phyloP scores from a whole-genome alignment of 1,140 invertebrate species.

The Eumaeus atala region DNA sequence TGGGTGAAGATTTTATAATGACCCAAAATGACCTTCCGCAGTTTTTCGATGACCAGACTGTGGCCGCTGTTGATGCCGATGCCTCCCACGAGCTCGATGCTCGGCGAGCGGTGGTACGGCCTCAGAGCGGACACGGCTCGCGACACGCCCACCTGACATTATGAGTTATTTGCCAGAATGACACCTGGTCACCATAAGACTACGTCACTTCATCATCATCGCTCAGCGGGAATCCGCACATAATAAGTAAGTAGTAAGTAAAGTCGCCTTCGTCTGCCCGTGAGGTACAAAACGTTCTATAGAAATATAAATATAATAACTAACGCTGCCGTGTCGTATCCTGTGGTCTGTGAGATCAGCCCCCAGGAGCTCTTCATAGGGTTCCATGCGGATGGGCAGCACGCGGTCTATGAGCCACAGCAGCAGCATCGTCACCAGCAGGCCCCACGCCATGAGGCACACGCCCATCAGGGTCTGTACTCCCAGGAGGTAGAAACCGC shows the following conservation, averaged over 20 bases:
- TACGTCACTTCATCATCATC: background rate
- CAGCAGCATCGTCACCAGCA: conserved; percentile 79
- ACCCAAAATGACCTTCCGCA: conserved; percentile 39
- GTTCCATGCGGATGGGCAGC: conserved; percentile 87
- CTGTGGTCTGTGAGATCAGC: conserved; percentile 92
- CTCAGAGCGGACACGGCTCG: conserved; percentile 77
- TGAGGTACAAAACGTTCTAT: no score
- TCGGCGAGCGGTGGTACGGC: conserved; percentile 69
- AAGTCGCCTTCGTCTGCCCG: no score
- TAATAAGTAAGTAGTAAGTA: no score
- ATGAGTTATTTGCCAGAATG: conserved; percentile 3
- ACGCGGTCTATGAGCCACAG: conserved; percentile 86
- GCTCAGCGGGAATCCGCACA: conserved; percentile 10
- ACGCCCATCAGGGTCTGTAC: conserved; percentile 84
- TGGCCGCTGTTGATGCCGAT: conserved; percentile 77
- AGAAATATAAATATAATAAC: background rate
- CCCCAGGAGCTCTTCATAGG: conserved; percentile 88
- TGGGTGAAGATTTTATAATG: no score
- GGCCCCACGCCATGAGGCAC: conserved; percentile 83
- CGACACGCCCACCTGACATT: conserved; percentile 74
- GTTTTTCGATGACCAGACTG: conserved; percentile 63
- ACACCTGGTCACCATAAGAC: background rate
- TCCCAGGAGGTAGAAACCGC: conserved; percentile 89
- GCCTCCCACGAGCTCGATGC: conserved; percentile 63
- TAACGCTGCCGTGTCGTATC: conserved; percentile 78